Base-by-base conservation (phyloP, 2,888 invertebrate genomes). In the Brassicogethes aeneus region DNA sequence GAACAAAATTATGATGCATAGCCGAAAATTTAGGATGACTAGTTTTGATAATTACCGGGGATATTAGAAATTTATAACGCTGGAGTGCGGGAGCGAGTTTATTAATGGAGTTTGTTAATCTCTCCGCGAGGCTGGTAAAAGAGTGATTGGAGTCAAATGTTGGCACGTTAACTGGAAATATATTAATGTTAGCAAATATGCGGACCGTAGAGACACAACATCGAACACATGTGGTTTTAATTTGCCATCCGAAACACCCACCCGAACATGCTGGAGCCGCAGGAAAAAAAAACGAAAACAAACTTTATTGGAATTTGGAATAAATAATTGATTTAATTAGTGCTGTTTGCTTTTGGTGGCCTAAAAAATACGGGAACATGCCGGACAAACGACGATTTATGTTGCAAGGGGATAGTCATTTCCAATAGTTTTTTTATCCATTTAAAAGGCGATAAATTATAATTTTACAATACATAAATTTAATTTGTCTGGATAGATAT, bases 181-280 rank as follows among this genome's bases (percentile, higher is more conserved):
- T 54, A 58, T 57, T 58, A 58, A 56, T 57, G 56, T 51, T 47
- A 53, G 50, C 52, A 52, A 52, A 51, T 52, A 52, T 53, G 51
- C 48, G 53, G 49, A 48, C 45, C 40, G 40, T 16, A 46, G 45
- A 41, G 40, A 49, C 52, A 42, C 45, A 45, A 46, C 46, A 45
- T 40, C 50, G 46, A 45, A 45, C 52, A 55, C 56, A 60, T 60
- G 62, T 59, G 62, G 58, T 60, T 62, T 60, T 58, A 59, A 62
- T 61, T 60, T 61, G 55, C 57, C 50, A 56, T 57, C 47, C 51
- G n/a, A 53, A 55, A 52, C 53, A 55, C 52, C 51, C 54, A 54
- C 52, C 30, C 29, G 23, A 5, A 32, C 32, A 32, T 5, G 5
- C 5, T 23, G 23, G 23, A 13, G 32, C 3, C 32, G 3, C 32